Evolutionary conservation across 1,140 invertebrate genomes (phyloP), one percentile per base, ranked within the genome.

Genomic region (Drosophila nebulosa): DNA sequence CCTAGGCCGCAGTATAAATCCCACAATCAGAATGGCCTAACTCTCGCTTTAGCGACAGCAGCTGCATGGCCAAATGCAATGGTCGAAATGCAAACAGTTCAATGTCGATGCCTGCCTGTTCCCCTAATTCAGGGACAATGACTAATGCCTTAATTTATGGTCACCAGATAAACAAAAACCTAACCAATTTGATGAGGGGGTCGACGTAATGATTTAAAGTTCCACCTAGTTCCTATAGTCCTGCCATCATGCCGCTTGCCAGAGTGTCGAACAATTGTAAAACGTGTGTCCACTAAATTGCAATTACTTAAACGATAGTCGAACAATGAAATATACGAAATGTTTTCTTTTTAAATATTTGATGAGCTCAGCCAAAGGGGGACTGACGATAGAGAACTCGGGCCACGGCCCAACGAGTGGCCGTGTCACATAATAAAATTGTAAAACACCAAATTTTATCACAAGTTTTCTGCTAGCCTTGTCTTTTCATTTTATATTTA

Each of bases 81-180:
- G 81, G 81, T 86, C 78, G 68, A 69, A 81, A 88, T 78, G 81
- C 81, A 86, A 86, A 86, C 78, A 85, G 81, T 85, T 85, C 81
- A 64, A 85, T 85, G 78, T 69, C 57, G 68, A 60, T 59, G 46
- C 64, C 69, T 36, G 69, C 39, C 18, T 21, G 7, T 46, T 46
- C 16, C 18, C 39, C 39, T 21, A 18, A 21, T 64, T 60, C 67
- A 84, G 64, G 81, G 77, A 70, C 69, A 64, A 52, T 65, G 63
- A 58, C 74, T 86, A 86, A 86, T 88, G 74, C 81, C 70, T 88
- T 86, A 78, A 86, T 86, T 86, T 86, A 86, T 86, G 83, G 81
- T 88, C 62, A 68, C 83, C 79, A 88, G 83, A 86, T 88, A 86
- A 86, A 88, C 83, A 86, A 77, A 61, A 27, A 46, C 16, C 39